These are phyloP conservation scores for Altica lythri DNA, from an alignment of 2,888 invertebrate genomes.

Conservation along the genomic window DNA sequence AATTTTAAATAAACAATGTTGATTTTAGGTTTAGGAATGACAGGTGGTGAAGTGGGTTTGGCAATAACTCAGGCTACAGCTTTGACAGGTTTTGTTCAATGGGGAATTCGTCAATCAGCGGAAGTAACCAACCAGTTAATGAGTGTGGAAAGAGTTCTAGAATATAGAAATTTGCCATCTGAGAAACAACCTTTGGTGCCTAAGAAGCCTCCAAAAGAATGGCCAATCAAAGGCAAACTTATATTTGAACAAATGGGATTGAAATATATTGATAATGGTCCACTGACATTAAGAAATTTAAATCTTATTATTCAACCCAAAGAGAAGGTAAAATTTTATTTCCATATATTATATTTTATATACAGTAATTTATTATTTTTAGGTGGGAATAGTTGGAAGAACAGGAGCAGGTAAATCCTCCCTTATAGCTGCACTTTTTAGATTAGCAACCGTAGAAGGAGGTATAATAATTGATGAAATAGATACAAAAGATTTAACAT, in stretches of 20 bases:
- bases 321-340: constrained; percentile 63
- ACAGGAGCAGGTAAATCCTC: constrained; percentile 90
- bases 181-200: constrained; percentile 62
- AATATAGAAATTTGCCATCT: constrained; percentile 73
- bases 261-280: constrained; percentile 66
- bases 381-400: constrained; percentile 85
- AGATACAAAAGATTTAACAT: constrained; percentile 70
- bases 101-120: constrained; percentile 84
- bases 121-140: constrained; percentile 79
- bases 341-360: background rate
- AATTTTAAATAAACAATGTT: constrained; percentile 3
- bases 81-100: constrained; percentile 68
- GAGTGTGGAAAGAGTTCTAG: constrained; percentile 82
- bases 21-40: constrained; percentile 40
- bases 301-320: constrained; percentile 70
- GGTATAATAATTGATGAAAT: constrained; percentile 76
- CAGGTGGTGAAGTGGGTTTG: constrained; percentile 66
- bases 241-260: constrained; percentile 67
- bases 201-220: constrained; percentile 61
- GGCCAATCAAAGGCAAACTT: constrained; percentile 72
- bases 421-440: constrained; percentile 81
- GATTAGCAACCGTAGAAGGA: constrained; percentile 79
- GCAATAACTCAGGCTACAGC: constrained; percentile 69
- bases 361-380: constrained; percentile 27
- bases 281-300: constrained; percentile 73